Evolutionary conservation across 2,797 vertebrate genomes (phyloP).

Genomic region (Ptychobarbus kaznakovi): DNA sequence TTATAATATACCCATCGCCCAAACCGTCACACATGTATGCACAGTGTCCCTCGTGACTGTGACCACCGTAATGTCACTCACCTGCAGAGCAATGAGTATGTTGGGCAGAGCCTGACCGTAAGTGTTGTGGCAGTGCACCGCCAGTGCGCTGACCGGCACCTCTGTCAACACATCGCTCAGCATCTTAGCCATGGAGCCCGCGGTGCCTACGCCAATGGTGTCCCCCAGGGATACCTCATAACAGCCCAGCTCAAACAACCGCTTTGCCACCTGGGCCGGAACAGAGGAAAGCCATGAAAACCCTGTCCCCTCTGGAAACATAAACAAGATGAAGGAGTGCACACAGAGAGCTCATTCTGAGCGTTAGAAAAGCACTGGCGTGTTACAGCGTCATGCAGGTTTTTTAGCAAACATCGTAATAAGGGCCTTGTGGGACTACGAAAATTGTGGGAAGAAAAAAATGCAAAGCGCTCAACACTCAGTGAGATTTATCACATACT

Average conservation of each 20-base stretch:
- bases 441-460: conserved; percentile 49
- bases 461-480: conserved; percentile 41
- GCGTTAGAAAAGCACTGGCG: conserved; percentile 42
- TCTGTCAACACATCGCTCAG: conserved; percentile 89
- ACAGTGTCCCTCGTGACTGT: conserved; percentile 29
- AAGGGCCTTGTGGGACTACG: conserved; percentile 49
- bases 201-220: conserved; percentile 90
- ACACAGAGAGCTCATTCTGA: conserved; percentile 59
- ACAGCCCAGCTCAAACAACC: conserved; percentile 90
- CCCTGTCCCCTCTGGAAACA: conserved; percentile 55
- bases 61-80: conserved; percentile 66
- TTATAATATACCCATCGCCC: not conserved
- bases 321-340: conserved; percentile 56
- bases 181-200: conserved; percentile 89
- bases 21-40: conserved; percentile 27
- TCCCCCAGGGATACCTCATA: conserved; percentile 95
- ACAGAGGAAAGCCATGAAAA: conserved; percentile 57
- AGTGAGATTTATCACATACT: conserved; percentile 8
- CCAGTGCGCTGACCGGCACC: conserved; percentile 84
- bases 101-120: conserved; percentile 95
- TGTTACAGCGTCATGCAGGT: conserved; percentile 26
- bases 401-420: conserved; percentile 60
- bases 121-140: conserved; percentile 94
- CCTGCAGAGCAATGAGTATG: conserved; percentile 93
- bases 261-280: conserved; percentile 85